phyloP scores from a whole-genome alignment of 2,888 invertebrate genomes.

The Sceliomorpha sp. region DNA sequence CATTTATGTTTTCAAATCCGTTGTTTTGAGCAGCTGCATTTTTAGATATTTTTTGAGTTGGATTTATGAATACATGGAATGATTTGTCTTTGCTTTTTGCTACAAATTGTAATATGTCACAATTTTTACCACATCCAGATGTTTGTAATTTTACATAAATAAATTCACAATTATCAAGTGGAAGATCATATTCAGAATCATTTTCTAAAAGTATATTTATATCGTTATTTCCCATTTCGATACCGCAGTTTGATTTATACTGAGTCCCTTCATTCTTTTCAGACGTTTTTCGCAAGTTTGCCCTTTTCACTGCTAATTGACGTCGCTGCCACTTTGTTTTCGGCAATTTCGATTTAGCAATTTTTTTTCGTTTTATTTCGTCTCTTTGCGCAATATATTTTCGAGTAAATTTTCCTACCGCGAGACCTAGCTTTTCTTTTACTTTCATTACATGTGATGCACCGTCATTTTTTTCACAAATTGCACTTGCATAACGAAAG shows the following conservation, averaged over 20 bases:
- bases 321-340: background rate
- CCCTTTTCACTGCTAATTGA: background rate
- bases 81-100: background rate
- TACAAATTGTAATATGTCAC: slow-evolving; percentile 15
- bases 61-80: slow-evolving; percentile 20
- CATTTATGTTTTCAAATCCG: slow-evolving; percentile 3
- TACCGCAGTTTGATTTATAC: slow-evolving; percentile 22
- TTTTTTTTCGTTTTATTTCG: background rate
- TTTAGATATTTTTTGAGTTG: slow-evolving; percentile 9
- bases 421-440: background rate
- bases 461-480: slow-evolving; percentile 7
- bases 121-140: slow-evolving; percentile 8
- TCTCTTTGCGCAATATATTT: slow-evolving; percentile 7
- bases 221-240: background rate
- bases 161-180: slow-evolving; percentile 9
- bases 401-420: background rate
- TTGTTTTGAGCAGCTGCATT: slow-evolving; percentile 1
- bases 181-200: background rate
- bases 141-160: slow-evolving; percentile 14
- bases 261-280: slow-evolving; percentile 4
- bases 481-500: slow-evolving; percentile 7
- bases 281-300: slow-evolving; percentile 1
- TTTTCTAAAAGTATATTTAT: slow-evolving; percentile 1
- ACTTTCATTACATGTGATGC: background rate
- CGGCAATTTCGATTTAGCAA: slow-evolving; percentile 10